Conservation (phyloP, 2,113 vertebrate species). For the Halcyon senegalensis region DNA sequence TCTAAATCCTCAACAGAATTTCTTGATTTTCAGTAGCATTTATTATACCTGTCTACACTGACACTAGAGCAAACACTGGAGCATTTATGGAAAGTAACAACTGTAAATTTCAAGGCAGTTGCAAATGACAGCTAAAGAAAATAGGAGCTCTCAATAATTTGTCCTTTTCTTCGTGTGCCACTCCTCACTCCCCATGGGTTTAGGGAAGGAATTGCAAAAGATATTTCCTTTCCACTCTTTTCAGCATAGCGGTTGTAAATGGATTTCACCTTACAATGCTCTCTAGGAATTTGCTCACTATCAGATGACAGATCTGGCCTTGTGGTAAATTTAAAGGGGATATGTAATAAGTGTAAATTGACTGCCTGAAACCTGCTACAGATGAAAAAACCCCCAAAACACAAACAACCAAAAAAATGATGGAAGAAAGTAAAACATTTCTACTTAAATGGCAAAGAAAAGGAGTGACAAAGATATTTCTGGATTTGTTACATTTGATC, state of each 20-base stretch:
- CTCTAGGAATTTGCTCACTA: slow-evolving; percentile 12
- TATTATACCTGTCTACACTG: neutral
- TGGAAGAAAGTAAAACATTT: neutral
- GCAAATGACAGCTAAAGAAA: neutral
- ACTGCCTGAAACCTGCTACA: neutral
- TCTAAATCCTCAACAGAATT: neutral
- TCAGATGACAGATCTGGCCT: slow-evolving; percentile 4
- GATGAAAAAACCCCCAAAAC: no score
- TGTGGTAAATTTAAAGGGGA: neutral
- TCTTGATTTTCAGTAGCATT: neutral
- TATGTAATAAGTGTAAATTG: neutral
- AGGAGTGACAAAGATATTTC: neutral
- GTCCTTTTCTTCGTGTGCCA: neutral
- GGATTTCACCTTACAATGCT: slow-evolving; percentile 5
- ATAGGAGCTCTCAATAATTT: neutral
- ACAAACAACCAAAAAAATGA: neutral
- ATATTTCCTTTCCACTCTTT: neutral
- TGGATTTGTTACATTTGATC: neutral
- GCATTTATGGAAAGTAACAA: neutral
- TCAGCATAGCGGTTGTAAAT: neutral
- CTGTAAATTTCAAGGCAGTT: neutral
- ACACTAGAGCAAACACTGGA: neutral
- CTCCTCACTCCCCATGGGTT: neutral
- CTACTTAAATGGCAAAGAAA: neutral
- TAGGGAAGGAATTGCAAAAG: neutral